A percentile compares a stretch with the other conserved stretches of the same genome.
Evolutionary conservation across 37 sponge, comb jelly and placozoan species (phyloP).

Genomic region (Lycopodina hypogea): DNA sequence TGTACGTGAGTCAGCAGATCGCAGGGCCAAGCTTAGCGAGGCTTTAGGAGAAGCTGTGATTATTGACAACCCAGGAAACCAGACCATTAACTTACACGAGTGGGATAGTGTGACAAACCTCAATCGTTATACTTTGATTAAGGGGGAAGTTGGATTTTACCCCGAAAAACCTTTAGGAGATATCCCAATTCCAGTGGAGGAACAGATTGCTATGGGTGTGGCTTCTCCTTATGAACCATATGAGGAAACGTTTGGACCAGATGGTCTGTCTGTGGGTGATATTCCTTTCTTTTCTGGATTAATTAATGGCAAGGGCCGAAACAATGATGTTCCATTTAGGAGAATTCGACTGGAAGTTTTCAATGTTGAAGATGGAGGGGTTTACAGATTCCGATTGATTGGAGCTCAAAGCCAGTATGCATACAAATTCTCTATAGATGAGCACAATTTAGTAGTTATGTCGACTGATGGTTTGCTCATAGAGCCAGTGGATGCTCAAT

Average conservation of each 20-base stretch:
- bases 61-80: conserved; percentile 41
- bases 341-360: conserved; percentile 46
- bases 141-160: conserved; percentile 15
- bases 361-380: conserved; percentile 42
- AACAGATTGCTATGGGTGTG: conserved; percentile 14
- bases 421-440: conserved; percentile 69
- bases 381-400: conserved; percentile 74
- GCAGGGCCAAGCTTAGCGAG: conserved; percentile 6
- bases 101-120: conserved; percentile 48
- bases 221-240: background rate
- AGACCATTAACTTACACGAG: conserved; percentile 63
- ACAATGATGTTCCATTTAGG: conserved; percentile 35
- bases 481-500: conserved; percentile 58
- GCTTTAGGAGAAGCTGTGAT: background rate
- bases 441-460: conserved; percentile 68
- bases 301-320: conserved; percentile 75
- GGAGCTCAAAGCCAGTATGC: conserved; percentile 62
- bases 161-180: conserved; percentile 7
- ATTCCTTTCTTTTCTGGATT: conserved; percentile 67
- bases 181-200: conserved; percentile 9
- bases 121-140: conserved; percentile 16
- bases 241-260: conserved; percentile 26
- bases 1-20: conserved; percentile 45
- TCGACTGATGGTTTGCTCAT: conserved; percentile 71
- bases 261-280: conserved; percentile 54